Percentiles rank a stretch among this genome's conserved stretches.
Conservation (phyloP, 2,113 vertebrate species). For the Crypturellus undulatus region DNA sequence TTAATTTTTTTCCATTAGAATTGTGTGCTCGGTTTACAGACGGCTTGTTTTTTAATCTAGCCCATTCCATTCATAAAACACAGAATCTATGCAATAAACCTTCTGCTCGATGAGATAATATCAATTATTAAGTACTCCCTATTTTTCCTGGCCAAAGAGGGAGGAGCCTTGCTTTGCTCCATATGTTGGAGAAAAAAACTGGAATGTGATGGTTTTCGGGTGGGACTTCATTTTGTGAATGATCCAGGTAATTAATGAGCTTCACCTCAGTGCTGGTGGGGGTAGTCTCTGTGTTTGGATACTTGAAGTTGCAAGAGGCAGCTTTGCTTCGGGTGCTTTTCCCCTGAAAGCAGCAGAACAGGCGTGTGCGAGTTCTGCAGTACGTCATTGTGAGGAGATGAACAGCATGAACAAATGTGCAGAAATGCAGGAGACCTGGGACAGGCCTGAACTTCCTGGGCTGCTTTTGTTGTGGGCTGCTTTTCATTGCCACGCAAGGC, state of each 20-base stretch:
- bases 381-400: neutral
- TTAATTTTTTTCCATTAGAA: conserved; percentile 34
- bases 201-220: neutral
- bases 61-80: neutral
- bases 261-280: neutral
- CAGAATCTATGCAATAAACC: neutral
- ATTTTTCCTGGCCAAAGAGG: fast-evolving
- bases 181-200: neutral
- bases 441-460: conserved; percentile 46
- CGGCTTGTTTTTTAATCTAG: conserved; percentile 3
- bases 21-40: neutral
- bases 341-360: neutral
- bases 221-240: neutral
- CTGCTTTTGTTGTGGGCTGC: conserved; percentile 48
- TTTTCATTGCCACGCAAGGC: conserved; percentile 8
- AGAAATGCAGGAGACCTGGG: conserved; percentile 50
- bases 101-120: neutral
- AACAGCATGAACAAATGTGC: neutral
- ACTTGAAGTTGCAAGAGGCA: neutral
- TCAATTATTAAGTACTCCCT: neutral
- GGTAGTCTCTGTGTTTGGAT: neutral
- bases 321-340: neutral
- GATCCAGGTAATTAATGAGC: neutral
- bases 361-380: neutral
- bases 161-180: neutral